These are phyloP conservation scores for Elegia similella DNA, from an alignment of 2,888 invertebrate genomes.

Conservation along the genomic window DNA sequence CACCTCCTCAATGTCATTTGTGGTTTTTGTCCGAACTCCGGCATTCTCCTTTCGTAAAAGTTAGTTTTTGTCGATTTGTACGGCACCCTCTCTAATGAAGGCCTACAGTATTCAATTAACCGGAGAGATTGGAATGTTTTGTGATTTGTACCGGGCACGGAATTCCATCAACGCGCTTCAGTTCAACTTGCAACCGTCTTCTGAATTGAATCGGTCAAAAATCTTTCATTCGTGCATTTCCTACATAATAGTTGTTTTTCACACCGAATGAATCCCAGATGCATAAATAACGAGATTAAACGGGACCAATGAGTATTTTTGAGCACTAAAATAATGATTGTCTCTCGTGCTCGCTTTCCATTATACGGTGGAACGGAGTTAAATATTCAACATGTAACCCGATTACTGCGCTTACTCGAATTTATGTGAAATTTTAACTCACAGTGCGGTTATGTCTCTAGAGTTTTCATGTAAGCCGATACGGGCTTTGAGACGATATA, in stretches of 20 bases:
- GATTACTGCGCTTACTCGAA: constrained; percentile 19
- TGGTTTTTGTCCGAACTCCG: constrained; percentile 67
- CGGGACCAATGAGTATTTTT: constrained; percentile 3
- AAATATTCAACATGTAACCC: constrained; percentile 20
- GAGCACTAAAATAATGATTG: constrained; percentile 9
- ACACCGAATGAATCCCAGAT: neutral
- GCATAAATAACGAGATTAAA: constrained; percentile 8
- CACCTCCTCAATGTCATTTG: constrained; percentile 67
- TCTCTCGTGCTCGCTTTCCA: constrained; percentile 5
- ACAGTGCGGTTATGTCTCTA: constrained; percentile 11
- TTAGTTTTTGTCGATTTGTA: constrained; percentile 64
- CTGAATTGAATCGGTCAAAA: constrained; percentile 48
- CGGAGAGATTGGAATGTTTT: constrained; percentile 73
- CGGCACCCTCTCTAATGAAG: constrained; percentile 69
- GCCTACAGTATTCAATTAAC: constrained; percentile 78
- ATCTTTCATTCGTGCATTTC: constrained; percentile 33
- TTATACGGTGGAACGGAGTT: constrained; percentile 15
- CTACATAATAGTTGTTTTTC: no score
- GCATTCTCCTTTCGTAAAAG: constrained; percentile 62
- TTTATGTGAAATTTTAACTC: constrained; percentile 18
- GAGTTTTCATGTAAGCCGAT: constrained; percentile 18
- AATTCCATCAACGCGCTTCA: constrained; percentile 65
- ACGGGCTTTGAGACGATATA: constrained; percentile 1
- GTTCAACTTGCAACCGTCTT: constrained; percentile 53
- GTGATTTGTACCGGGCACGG: constrained; percentile 68